Evolutionary conservation across 2,888 invertebrate genomes (phyloP), one percentile per base, ranked within the genome.

Genomic region (Colletes collaris): DNA sequence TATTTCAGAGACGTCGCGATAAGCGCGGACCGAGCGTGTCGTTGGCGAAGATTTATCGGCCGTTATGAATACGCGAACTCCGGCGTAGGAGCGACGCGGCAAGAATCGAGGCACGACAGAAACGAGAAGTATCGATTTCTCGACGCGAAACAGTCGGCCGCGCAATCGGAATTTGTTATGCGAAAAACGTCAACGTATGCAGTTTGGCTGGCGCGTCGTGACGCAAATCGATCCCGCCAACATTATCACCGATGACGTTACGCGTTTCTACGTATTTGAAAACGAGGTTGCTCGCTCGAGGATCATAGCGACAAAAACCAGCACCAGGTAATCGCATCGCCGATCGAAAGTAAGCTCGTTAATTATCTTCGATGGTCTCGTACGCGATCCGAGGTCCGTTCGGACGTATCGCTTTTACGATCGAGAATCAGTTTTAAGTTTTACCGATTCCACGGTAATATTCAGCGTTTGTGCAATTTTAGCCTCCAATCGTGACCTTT

Each of bases 191-290:
- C 84, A 74, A 82, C 73, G 79, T 52, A 37, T 58, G 73, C 68
- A 71, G 76, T 76, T 82, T 70, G 60, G 68, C 76, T 66, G 76
- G 69, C 74, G 63, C 81, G 55, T 58, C 72, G 75, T 76, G 75
- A 86, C 86, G 86, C 64, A 66, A 80, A 86, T 84, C 86, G 84
- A 84, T 81, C 75, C 55, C 68, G 64, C 67, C 76, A 73, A 83
- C 79, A 76, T 83, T 83, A 79, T 81, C 86, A 75, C 73, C 86
- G 84, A 84, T 86, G 86, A 79, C 86, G 79, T 83, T 46, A 73
- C 83, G 81, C 76, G 58, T 81, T 74, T 72, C 70, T 70, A 73
- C 82, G 73, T 79, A 69, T 60, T 68, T 76, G 74, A 70, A 67
- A 79, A 81, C 79, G 78, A 76, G 82, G 65, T 64, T 81, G 76